Evolutionary conservation across 2,113 vertebrate species (phyloP), one percentile per base, ranked within the genome.

Genomic region (Syrrhaptes paradoxus): DNA sequence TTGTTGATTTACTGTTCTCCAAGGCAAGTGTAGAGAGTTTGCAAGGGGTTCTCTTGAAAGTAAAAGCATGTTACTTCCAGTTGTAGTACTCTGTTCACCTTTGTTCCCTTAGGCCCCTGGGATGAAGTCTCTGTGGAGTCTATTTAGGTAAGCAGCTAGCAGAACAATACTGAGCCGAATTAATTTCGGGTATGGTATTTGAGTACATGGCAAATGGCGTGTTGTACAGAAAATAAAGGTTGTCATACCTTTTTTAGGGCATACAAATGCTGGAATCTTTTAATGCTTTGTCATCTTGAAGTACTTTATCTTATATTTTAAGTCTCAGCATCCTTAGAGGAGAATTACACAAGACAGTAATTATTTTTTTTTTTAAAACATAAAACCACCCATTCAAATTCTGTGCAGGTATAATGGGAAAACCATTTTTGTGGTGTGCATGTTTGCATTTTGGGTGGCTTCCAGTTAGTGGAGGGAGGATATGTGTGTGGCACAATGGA

Each of bases 141-240:
- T 78, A 2, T 55, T 73, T 87, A 63, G 45, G 49, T 70, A 48
- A 62, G 67, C 62, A 84, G 67, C 31, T 70, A 74, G 31, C 57
- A 79, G 38, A 75, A 43, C 59, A 70, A 54, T 48, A 41, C 1
- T 17, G 26, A 48, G 26, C 48, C 45, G 54, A 55, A 38, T 62
- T 48, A 3, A 4, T 74, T 70, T 49, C 22, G 18, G 28, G 46
- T 73, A 2, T 62, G 1, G 0, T 67, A n/a, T 28, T 57, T 52
- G 49, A 58, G 7, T 46, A 19, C 10, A 5, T 36, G 58, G 16
- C 61, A 57, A 66, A 11, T 29, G 11, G 22, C 0, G 0, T 72
- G 32, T 2, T 2, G 1, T 52, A 17, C 7, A 34, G 67, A 61
- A 80, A 93, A 58, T 41, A 2, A 63, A 83, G 59, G 19, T 65